Conservation (phyloP, 2,797 vertebrate genomes). For the Coilia nasus region DNA sequence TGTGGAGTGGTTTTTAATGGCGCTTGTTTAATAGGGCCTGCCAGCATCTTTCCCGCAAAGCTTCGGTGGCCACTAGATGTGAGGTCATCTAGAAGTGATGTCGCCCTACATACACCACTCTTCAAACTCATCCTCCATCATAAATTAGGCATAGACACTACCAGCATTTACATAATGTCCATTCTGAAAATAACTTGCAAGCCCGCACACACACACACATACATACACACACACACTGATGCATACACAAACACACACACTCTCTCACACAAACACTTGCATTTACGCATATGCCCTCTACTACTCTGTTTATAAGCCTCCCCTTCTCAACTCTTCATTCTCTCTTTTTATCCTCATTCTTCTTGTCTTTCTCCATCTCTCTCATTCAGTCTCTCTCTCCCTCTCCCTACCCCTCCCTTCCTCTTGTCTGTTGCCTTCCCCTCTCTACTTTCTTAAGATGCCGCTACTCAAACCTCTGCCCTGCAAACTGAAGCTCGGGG, state of each 20-base stretch:
- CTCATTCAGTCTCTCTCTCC: constrained; percentile 23
- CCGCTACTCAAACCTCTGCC: constrained; percentile 75
- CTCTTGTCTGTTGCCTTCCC: constrained; percentile 43
- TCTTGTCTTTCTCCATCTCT: background rate
- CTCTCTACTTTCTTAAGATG: constrained; percentile 73
- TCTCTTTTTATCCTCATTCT: constrained; percentile 27
- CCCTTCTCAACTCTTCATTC: constrained; percentile 25
- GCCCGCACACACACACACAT: background rate
- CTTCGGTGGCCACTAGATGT: constrained; percentile 2
- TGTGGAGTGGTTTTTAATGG: background rate
- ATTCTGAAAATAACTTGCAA: constrained; percentile 63
- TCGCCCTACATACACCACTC: constrained; percentile 53
- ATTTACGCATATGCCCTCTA: background rate
- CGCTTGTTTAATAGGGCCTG: background rate
- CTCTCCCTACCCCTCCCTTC: constrained; percentile 33
- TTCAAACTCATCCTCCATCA: constrained; percentile 52
- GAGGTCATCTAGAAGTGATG: constrained; percentile 52
- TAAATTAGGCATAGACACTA: constrained; percentile 69
- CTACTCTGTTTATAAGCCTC: constrained; percentile 8
- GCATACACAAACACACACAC: too few species aligned
- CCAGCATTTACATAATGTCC: constrained; percentile 68
- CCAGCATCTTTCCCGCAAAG: background rate
- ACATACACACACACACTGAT: background rate
- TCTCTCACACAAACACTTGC: background rate
- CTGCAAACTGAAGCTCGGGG: constrained; percentile 69